Conservation (phyloP, 2,113 vertebrate genomes). For the Sander vitreus region DNA sequence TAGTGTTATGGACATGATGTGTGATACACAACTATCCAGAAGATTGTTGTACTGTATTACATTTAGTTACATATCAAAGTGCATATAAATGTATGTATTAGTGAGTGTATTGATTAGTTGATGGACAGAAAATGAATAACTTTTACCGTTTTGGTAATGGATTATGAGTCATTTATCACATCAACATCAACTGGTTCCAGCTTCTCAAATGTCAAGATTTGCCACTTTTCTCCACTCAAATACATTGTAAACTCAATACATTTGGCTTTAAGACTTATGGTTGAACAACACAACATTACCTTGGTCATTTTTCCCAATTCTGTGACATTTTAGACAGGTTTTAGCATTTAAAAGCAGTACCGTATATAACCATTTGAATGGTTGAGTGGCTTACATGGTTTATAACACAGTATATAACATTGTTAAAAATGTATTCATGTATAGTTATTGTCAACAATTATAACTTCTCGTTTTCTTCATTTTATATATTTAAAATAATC, state of each 20-base stretch:
- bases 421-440: not conserved
- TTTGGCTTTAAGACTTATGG: not conserved
- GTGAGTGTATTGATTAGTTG: not conserved
- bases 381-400: not conserved
- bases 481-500: too few species aligned
- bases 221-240: not conserved
- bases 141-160: too few species aligned
- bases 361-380: not conserved
- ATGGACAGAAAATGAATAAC: not conserved
- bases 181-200: not conserved
- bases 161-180: not conserved
- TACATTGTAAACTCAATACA: not conserved
- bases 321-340: not conserved
- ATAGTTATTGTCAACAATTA: not conserved
- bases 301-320: not conserved
- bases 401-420: not conserved
- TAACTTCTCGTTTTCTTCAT: not conserved
- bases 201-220: not conserved
- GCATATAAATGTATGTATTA: fast-evolving
- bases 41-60: not conserved
- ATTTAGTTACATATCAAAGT: not conserved
- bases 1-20: not conserved
- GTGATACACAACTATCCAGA: not conserved
- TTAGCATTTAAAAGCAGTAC: not conserved
- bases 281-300: not conserved